Percentiles rank a stretch among this genome's conserved stretches.
Conservation (phyloP, 2,888 invertebrate species). For the Watsonalla binaria region DNA sequence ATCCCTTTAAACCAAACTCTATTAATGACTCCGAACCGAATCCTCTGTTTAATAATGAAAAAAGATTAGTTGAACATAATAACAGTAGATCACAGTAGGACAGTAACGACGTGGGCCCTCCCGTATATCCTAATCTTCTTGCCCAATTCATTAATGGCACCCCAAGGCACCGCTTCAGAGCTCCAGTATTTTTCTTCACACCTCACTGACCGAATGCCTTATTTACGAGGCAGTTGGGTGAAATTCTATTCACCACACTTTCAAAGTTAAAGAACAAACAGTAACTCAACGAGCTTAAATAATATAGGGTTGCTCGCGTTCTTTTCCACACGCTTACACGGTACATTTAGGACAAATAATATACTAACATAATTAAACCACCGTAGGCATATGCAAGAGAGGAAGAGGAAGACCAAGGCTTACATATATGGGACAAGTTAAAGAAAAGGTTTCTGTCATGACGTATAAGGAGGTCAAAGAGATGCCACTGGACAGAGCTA, state of each 20-base stretch:
- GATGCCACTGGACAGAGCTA: too few species aligned
- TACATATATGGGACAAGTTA: too few species aligned
- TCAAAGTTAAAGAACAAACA: conserved; percentile 11
- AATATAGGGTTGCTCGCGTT: background rate
- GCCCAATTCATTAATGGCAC: conserved; percentile 54
- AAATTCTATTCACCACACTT: conserved; percentile 32
- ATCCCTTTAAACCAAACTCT: too few species aligned
- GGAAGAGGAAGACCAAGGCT: too few species aligned
- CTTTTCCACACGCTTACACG: background rate
- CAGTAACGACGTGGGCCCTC: conserved; percentile 29
- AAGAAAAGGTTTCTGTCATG: too few species aligned
- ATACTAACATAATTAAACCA: too few species aligned
- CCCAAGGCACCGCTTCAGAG: conserved; percentile 22
- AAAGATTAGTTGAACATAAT: background rate
- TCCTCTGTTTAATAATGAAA: background rate
- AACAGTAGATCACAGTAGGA: background rate
- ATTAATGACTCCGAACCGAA: too few species aligned
- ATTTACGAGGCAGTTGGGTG: conserved; percentile 49
- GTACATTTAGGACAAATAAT: background rate
- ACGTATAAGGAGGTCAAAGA: too few species aligned
- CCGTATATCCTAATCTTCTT: conserved; percentile 41
- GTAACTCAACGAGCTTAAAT: conserved; percentile 1
- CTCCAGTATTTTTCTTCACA: conserved; percentile 44
- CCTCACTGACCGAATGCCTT: conserved; percentile 35
- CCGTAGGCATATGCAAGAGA: too few species aligned